Evolutionary conservation across 2,113 vertebrate species (phyloP).

Genomic region (Passer domesticus): DNA sequence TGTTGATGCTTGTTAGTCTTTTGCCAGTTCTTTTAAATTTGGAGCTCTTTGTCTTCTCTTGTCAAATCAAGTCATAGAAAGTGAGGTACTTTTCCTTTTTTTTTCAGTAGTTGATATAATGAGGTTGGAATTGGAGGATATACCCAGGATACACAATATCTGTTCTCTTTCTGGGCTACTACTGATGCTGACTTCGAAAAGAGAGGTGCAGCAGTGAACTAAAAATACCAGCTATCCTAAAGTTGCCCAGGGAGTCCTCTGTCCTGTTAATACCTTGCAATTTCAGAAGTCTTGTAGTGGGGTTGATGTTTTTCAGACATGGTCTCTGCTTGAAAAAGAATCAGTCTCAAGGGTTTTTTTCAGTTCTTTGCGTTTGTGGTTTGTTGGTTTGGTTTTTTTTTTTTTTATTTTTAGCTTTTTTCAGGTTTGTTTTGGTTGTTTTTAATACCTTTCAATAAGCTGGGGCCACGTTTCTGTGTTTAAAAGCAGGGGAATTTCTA

Average conservation of each 20-base stretch:
- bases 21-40: not conserved
- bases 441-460: not conserved
- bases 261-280: not conserved
- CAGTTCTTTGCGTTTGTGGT: not conserved
- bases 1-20: not conserved
- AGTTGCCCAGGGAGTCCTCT: not conserved
- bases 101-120: not conserved
- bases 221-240: not conserved
- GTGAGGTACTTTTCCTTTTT: rapidly evolving
- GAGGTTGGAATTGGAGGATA: not conserved
- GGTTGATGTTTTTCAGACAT: not conserved
- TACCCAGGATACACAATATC: not conserved
- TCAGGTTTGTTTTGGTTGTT: not conserved
- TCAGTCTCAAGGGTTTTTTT: not conserved
- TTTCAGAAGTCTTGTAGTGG: not conserved
- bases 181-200: not conserved
- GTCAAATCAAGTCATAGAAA: not conserved
- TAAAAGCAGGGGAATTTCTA: not conserved
- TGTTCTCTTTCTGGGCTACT: not conserved
- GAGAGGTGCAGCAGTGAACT: not conserved
- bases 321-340: not conserved
- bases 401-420: not conserved
- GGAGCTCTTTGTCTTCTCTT: not conserved
- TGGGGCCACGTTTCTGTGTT: not conserved
- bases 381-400: not conserved